Base-by-base conservation (phyloP, 2,888 invertebrate species). In the Synanthedon myopaeformis region DNA sequence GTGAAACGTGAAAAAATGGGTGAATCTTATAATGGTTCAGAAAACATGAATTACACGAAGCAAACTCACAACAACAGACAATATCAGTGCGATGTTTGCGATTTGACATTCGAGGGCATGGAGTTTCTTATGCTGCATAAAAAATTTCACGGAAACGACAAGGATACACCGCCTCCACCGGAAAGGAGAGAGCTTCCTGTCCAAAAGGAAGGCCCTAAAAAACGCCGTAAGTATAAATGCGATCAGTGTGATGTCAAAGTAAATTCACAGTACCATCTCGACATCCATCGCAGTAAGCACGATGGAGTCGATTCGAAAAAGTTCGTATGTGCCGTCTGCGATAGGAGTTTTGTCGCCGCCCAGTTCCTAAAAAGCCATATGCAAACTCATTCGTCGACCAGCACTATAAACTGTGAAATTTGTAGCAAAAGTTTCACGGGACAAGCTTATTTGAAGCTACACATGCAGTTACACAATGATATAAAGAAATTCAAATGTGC, bases 1-100 rank as follows among this genome's bases (percentile, higher is more conserved):
- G 82, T 87, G 28, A 87, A 87, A 71, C 78, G 83, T 57, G 86
- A 87, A 62, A 87, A 86, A 68, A 84, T 85, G 82, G 82, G 79
- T 57, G 87, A 85, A 57, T 66, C 73, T 13, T 85, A 74, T 59
- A 82, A 79, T 60, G 78, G 78, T 12, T 61, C 65, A 3, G 82
- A 82, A 10, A 55, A 54, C 49, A 76, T 79, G 12, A 71, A 75
- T 14, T 82, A 81, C 57, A 63, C 83, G 62, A 78, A 82, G 58
- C 75, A 74, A 55, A 51, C 48, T 2, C 76, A 72, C 5, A 74
- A 65, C 52, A 75, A 76, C n/a, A 59, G 67, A 1, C 64, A 82
- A 35, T 85, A 80, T 54, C 71, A 82, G 14, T 87, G 87, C 53
- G 82, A 85, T 62, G 84, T 84, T 2, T 87, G 87, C 51, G 84